phyloP scores from a whole-genome alignment of 2,113 vertebrate species.

The Entosphenus tridentatus region DNA sequence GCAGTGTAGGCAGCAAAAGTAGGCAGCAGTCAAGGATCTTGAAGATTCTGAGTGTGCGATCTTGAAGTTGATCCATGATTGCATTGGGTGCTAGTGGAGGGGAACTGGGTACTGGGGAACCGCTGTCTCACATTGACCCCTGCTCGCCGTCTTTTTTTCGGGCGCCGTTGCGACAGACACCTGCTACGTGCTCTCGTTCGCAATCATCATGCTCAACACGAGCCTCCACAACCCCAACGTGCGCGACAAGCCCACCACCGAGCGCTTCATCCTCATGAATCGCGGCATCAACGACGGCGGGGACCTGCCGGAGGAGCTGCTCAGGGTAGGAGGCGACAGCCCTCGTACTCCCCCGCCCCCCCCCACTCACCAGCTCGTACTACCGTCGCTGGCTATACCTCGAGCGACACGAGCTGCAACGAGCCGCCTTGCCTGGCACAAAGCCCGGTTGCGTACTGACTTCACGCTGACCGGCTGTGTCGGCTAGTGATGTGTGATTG shows the following conservation, averaged over 20 bases:
- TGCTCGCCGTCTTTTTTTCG: conserved; percentile 8
- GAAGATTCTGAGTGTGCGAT: no score
- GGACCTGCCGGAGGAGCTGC: conserved; percentile 79
- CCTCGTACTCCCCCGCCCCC: no score
- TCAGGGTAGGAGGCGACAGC: conserved; percentile 34
- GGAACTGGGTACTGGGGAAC: not conserved
- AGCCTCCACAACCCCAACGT: conserved; percentile 95
- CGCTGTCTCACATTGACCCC: not conserved
- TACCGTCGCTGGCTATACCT: no score
- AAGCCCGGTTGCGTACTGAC: no score
- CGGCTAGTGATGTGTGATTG: no score
- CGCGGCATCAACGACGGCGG: conserved; percentile 90
- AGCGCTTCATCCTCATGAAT: conserved; percentile 95
- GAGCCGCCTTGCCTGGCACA: no score
- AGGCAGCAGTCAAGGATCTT: no score
- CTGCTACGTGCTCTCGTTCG: conserved; percentile 79
- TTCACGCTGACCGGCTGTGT: no score
- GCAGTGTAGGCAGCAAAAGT: no score
- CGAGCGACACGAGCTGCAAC: no score
- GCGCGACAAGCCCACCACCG: conserved; percentile 70
- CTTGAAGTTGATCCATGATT: no score
- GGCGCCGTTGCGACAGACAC: conserved; percentile 35
- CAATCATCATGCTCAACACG: conserved; percentile 95
- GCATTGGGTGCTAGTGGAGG: not conserved
- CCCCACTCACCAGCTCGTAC: no score